Conservation (phyloP, 2,113 vertebrate species). For the Vicugna pacos region DNA sequence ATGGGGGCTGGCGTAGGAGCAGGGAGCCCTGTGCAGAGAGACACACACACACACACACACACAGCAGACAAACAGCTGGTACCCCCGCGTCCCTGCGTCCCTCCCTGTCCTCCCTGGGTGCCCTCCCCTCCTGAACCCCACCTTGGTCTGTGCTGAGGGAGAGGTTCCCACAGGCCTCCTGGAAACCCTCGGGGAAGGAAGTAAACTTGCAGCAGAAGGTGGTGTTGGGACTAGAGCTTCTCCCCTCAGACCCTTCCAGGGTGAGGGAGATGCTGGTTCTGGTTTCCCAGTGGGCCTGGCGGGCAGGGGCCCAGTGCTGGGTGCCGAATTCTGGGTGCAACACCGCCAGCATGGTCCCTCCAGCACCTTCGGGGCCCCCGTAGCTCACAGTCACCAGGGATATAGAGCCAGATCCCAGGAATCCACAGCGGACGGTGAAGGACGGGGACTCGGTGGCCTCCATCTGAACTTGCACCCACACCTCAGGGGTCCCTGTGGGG, state of each 20-base stretch:
- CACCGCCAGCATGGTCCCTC: conserved; percentile 54
- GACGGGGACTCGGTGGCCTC: background rate
- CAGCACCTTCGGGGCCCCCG: background rate
- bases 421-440: conserved; percentile 63
- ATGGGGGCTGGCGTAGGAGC: background rate
- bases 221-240: background rate
- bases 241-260: background rate
- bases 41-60: no score
- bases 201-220: conserved; percentile 75
- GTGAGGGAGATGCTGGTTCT: conserved; percentile 52
- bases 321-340: conserved; percentile 48
- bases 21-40: conserved; percentile 33
- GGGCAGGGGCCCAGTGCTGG: background rate
- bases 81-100: background rate
- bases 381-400: conserved; percentile 69
- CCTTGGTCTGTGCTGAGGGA: conserved; percentile 46
- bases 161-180: conserved; percentile 38
- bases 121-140: background rate
- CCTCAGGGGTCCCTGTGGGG: conserved; percentile 33
- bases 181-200: conserved; percentile 68
- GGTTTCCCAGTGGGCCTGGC: conserved; percentile 60
- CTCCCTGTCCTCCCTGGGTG: background rate
- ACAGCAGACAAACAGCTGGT: no score
- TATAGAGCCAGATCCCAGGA: conserved; percentile 55
- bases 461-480: conserved; percentile 70